Evolutionary conservation across 2,797 vertebrate genomes (phyloP).

Genomic region (Triplophysa bombifrons): DNA sequence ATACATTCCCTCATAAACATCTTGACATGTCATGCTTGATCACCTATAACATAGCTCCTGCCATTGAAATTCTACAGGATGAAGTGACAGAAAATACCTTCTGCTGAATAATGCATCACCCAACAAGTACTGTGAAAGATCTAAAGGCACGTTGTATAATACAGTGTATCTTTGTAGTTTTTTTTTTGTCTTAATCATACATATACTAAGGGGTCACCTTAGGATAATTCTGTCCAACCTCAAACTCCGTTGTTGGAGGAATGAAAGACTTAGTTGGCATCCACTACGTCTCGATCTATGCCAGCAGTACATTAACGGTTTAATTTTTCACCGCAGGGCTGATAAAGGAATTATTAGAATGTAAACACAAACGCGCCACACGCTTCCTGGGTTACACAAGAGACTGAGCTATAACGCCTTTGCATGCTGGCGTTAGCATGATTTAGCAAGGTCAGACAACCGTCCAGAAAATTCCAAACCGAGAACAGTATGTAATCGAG

Average conservation of each 20-base stretch:
- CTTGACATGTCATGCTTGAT: slow-evolving; percentile 44
- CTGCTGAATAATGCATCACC: slow-evolving; percentile 55
- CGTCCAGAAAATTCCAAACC: too few species aligned
- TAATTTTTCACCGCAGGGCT: too few species aligned
- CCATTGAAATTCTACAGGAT: slow-evolving; percentile 40
- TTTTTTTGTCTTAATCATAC: neutral
- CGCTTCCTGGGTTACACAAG: too few species aligned
- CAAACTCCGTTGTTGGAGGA: neutral
- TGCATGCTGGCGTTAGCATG: too few species aligned
- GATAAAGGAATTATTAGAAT: too few species aligned
- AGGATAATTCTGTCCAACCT: neutral
- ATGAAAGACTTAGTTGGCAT: slow-evolving; percentile 4
- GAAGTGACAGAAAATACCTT: slow-evolving; percentile 38
- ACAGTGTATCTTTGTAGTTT: slow-evolving; percentile 10
- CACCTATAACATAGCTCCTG: slow-evolving; percentile 28
- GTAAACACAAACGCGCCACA: too few species aligned
- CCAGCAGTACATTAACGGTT: too few species aligned
- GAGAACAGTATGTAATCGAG: too few species aligned
- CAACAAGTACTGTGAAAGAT: slow-evolving; percentile 1
- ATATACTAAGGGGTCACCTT: neutral
- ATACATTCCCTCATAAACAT: slow-evolving; percentile 47
- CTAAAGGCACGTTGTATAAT: slow-evolving; percentile 42
- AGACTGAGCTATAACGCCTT: too few species aligned
- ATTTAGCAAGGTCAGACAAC: too few species aligned
- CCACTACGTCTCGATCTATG: too few species aligned